Evolutionary conservation across 2,888 invertebrate genomes (phyloP).

Genomic region (Eilema sororculum): DNA sequence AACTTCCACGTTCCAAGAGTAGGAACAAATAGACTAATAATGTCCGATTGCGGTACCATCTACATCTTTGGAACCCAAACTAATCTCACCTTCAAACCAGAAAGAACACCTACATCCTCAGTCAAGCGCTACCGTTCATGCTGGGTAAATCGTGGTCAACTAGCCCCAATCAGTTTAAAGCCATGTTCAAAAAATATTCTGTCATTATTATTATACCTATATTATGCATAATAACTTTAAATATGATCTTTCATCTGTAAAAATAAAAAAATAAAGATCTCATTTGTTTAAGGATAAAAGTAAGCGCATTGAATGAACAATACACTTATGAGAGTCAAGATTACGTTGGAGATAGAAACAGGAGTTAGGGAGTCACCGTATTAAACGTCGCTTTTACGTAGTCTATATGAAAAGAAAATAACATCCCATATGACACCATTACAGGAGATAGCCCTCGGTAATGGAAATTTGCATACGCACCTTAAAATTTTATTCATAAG

Average conservation of each 20-base stretch:
- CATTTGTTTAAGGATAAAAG: constrained; percentile 12
- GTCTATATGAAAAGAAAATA: constrained; percentile 78
- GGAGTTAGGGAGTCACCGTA: constrained; percentile 55
- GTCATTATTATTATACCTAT: not conserved
- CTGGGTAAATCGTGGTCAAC: too few species aligned
- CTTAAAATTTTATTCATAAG: constrained; percentile 86
- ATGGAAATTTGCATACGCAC: constrained; percentile 85
- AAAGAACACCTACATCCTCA: too few species aligned
- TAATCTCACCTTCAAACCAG: too few species aligned
- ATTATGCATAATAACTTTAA: not conserved
- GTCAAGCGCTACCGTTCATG: too few species aligned
- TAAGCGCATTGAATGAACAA: constrained; percentile 8
- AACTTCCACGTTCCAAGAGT: too few species aligned
- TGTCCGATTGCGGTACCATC: too few species aligned
- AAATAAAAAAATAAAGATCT: not conserved
- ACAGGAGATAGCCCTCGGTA: constrained; percentile 74
- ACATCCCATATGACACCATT: constrained; percentile 79
- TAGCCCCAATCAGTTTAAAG: too few species aligned
- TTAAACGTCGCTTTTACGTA: constrained; percentile 70
- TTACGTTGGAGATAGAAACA: constrained; percentile 48
- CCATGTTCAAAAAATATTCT: too few species aligned
- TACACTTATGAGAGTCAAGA: constrained; percentile 36
- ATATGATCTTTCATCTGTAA: not conserved
- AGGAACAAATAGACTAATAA: too few species aligned
- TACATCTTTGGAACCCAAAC: too few species aligned